A percentile compares a stretch with the other conserved stretches of the same genome.
Evolutionary conservation across 2,888 invertebrate species (phyloP).

Genomic region (Drosophila affinis): DNA sequence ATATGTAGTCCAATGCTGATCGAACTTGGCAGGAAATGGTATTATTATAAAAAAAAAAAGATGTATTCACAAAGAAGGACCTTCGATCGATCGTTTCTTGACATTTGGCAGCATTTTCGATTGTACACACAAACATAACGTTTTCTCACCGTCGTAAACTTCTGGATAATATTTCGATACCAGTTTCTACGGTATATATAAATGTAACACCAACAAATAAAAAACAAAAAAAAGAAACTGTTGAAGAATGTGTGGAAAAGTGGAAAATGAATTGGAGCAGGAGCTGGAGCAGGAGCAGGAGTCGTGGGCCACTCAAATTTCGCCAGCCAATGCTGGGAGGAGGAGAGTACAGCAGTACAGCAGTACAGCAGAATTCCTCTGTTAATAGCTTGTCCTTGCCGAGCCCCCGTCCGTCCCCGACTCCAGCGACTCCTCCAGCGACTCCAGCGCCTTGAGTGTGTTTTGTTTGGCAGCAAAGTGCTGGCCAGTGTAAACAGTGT

Average conservation of each 20-base stretch:
- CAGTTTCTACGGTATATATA: not conserved
- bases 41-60: no score
- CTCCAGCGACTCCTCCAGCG: not conserved
- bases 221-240: conserved; percentile 14
- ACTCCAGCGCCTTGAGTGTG: conserved; percentile 47
- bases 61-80: not conserved
- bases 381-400: conserved; percentile 69
- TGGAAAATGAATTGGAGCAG: conserved; percentile 47
- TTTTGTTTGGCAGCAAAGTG: conserved; percentile 77
- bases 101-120: not conserved
- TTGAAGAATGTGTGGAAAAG: conserved; percentile 30
- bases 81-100: not conserved
- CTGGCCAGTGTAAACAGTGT: conserved; percentile 72
- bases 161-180: not conserved
- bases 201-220: not conserved
- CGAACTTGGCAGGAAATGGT: no score
- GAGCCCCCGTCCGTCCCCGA: conserved; percentile 36
- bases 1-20: no score
- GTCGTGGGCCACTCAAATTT: conserved; percentile 61
- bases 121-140: no score
- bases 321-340: conserved; percentile 19
- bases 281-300: conserved; percentile 6
- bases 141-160: not conserved
- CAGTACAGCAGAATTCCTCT: conserved; percentile 40
- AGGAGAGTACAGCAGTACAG: no score